Percentiles rank a stretch among this genome's conserved stretches.
phyloP scores from a whole-genome alignment of 2,113 vertebrate species.

The Urocolius indicus region DNA sequence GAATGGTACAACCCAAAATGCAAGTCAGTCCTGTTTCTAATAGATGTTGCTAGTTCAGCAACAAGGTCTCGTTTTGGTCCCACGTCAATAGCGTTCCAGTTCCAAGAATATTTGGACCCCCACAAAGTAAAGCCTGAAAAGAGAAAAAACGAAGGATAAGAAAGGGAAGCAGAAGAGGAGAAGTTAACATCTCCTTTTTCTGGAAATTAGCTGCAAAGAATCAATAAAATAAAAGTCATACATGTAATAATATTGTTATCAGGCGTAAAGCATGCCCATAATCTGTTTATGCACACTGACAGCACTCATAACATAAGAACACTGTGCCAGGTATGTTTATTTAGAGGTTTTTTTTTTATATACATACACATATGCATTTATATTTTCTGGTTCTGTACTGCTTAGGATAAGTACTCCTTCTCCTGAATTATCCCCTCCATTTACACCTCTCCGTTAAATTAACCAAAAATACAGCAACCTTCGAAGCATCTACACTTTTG shows the following conservation, averaged over 20 bases:
- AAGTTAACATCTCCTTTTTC: background rate
- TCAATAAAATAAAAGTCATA: background rate
- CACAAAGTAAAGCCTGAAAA: conserved; percentile 93
- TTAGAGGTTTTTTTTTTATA: background rate
- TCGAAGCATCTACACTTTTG: background rate
- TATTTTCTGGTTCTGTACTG: background rate
- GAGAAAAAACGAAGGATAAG: background rate
- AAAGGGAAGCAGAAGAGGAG: background rate
- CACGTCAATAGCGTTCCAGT: conserved; percentile 91
- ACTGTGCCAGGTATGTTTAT: background rate
- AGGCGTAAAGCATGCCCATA: background rate
- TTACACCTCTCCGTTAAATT: background rate
- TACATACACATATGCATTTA: background rate
- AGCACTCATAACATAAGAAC: background rate
- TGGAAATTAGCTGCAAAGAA: background rate
- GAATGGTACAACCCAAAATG: conserved; percentile 95
- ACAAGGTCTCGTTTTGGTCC: conserved; percentile 91
- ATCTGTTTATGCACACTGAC: background rate
- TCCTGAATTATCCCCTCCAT: background rate
- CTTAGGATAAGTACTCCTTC: background rate
- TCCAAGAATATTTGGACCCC: conserved; percentile 93
- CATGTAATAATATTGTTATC: background rate
- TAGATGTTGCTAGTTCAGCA: conserved; percentile 81
- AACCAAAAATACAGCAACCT: background rate
- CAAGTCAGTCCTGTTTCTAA: conserved; percentile 80